Conservation (phyloP, 2,113 vertebrate species). For the Callospermophilus lateralis region DNA sequence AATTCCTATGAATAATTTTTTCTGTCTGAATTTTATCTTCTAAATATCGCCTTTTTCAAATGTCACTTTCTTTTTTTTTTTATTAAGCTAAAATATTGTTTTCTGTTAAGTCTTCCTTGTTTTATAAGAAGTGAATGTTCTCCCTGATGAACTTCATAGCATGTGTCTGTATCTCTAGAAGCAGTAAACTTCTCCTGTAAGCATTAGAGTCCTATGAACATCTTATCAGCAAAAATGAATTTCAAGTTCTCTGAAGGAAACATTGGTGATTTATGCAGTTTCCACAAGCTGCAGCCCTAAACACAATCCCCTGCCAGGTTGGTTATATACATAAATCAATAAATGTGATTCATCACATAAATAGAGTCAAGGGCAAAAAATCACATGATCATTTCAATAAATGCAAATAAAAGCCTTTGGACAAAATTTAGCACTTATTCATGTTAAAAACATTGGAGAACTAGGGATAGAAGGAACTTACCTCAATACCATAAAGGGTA, state of each 20-base stretch:
- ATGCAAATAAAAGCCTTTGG: too few species aligned
- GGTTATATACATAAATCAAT: too few species aligned
- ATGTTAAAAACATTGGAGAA: too few species aligned
- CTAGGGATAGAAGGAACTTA: too few species aligned
- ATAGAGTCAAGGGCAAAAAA: too few species aligned
- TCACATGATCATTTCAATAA: too few species aligned
- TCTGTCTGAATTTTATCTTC: background rate
- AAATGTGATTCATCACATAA: too few species aligned
- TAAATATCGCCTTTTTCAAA: background rate
- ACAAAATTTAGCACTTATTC: too few species aligned
- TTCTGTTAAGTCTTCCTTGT: background rate
- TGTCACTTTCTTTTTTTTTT: background rate
- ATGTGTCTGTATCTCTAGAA: background rate
- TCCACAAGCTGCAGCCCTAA: background rate
- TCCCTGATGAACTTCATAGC: background rate
- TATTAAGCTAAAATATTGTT: background rate
- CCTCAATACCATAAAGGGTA: too few species aligned
- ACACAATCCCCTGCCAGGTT: background rate
- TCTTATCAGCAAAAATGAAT: background rate
- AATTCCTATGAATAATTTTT: background rate
- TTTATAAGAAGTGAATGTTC: background rate
- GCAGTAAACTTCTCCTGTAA: too few species aligned
- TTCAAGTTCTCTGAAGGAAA: background rate
- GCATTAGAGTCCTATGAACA: background rate
- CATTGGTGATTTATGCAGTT: background rate